phyloP scores from a whole-genome alignment of 2,797 vertebrate genomes.

The Eulemur rubriventer region DNA sequence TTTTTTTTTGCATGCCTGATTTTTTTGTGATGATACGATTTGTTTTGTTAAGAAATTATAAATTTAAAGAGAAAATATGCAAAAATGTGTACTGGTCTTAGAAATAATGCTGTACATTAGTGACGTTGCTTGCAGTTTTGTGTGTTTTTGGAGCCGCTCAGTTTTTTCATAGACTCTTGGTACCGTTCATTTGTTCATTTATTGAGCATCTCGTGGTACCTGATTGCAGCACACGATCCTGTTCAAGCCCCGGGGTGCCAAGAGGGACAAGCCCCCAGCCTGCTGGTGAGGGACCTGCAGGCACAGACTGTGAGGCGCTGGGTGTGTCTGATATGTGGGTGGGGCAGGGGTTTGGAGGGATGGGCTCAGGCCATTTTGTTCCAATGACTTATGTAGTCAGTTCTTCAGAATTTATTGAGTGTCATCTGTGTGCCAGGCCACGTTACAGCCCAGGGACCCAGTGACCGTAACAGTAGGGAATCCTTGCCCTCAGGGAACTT shows the following conservation, averaged over 20 bases:
- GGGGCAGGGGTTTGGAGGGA: neutral
- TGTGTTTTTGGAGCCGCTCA: neutral
- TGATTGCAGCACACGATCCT: neutral
- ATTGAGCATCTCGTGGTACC: neutral
- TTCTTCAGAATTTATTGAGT: neutral
- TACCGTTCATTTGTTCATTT: neutral
- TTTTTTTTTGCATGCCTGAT: neutral
- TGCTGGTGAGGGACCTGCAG: neutral
- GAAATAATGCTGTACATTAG: neutral
- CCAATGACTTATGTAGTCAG: neutral
- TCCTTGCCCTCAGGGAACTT: neutral
- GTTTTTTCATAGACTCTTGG: neutral
- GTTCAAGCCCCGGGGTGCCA: neutral
- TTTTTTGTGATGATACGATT: neutral
- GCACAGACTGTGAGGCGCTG: neutral
- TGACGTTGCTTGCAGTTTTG: neutral
- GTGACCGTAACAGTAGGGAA: neutral
- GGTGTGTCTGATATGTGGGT: neutral
- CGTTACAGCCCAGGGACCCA: neutral
- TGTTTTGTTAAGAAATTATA: slow-evolving; percentile 7
- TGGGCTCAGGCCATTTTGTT: neutral
- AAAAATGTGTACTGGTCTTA: neutral
- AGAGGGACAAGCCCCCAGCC: neutral
- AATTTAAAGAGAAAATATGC: neutral
- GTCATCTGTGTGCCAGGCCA: neutral